Percentiles rank a stretch among this genome's conserved stretches.
phyloP scores from a whole-genome alignment of 1,140 invertebrate species.

The Theocolax elegans region DNA sequence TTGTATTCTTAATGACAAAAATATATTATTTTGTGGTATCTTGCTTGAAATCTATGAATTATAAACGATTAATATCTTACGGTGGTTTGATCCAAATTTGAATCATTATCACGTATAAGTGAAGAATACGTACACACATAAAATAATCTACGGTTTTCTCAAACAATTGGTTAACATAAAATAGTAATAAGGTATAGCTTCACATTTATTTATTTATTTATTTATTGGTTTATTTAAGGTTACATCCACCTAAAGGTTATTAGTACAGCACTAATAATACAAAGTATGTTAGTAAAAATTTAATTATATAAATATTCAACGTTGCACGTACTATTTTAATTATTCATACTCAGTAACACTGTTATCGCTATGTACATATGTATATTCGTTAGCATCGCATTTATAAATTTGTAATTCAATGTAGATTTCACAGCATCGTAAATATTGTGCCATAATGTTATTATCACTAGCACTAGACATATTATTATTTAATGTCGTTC shows the following conservation, averaged over 20 bases:
- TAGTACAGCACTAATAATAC: conserved; percentile 22
- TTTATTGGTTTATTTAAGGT: conserved; percentile 41
- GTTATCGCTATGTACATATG: too few species aligned
- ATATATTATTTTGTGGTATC: too few species aligned
- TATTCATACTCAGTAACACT: conserved; percentile 17
- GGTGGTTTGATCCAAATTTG: too few species aligned
- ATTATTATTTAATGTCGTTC: background rate
- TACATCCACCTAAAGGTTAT: conserved; percentile 37
- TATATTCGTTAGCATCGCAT: too few species aligned
- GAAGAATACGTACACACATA: too few species aligned
- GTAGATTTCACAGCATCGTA: background rate
- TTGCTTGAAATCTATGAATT: too few species aligned
- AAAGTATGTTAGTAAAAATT: conserved; percentile 37
- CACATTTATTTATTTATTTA: too few species aligned
- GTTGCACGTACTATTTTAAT: conserved; percentile 29
- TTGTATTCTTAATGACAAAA: too few species aligned
- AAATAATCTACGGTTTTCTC: background rate
- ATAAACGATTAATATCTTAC: too few species aligned
- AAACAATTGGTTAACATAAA: conserved; percentile 4
- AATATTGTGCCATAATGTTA: too few species aligned
- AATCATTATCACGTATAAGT: too few species aligned
- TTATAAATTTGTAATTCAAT: background rate
- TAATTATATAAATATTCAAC: conserved; percentile 38
- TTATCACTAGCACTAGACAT: conserved; percentile 11
- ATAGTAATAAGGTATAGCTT: conserved; percentile 12